Evolutionary conservation across 35 echinoderm and acorn worm species (phyloP).

Genomic region (Lytechinus pictus): DNA sequence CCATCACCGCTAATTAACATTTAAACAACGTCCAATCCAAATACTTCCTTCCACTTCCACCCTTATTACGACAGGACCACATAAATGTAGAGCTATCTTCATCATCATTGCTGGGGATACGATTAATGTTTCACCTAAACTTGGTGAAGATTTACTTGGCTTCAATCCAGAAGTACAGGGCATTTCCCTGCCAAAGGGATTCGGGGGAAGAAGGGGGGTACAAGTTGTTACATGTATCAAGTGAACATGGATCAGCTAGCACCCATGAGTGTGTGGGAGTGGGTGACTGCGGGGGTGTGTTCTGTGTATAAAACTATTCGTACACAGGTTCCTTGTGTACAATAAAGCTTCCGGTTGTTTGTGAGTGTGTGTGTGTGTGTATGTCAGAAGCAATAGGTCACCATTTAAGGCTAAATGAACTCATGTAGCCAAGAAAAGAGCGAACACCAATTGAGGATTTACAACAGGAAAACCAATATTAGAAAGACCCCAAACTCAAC

Average conservation of each 20-base stretch:
- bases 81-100: constrained; percentile 5
- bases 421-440: constrained; percentile 15
- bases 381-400: background rate
- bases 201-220: background rate
- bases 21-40: background rate
- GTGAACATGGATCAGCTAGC: background rate
- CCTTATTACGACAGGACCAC: background rate
- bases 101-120: background rate
- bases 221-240: background rate
- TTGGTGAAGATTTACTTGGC: background rate
- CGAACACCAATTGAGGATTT: constrained; percentile 15
- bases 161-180: background rate
- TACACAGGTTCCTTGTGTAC: background rate
- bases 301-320: background rate
- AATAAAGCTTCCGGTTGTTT: background rate
- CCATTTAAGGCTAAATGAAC: constrained; percentile 15
- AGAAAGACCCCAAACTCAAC: constrained; percentile 19
- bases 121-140: background rate
- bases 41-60: background rate
- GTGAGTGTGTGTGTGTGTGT: constrained; percentile 32
- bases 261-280: background rate
- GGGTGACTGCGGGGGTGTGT: background rate
- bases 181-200: background rate
- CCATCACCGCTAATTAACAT: constrained; percentile 3
- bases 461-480: constrained; percentile 32